Conservation (phyloP, 2,113 vertebrate species). For the Esox niger region DNA sequence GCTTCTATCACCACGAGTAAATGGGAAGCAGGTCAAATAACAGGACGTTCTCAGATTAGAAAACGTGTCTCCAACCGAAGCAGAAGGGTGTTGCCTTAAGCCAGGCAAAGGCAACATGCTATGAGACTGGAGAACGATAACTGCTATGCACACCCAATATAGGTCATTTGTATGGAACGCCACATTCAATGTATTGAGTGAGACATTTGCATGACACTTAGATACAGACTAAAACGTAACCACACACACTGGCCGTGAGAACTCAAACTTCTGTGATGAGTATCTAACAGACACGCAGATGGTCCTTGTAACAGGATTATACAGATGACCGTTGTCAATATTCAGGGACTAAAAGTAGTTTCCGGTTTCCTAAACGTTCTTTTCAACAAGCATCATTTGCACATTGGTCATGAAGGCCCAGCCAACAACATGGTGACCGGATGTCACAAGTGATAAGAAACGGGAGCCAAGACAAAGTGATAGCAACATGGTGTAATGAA, state of each 20-base stretch:
- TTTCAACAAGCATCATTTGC: constrained; percentile 8
- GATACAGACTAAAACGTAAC: neutral
- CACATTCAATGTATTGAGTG: too few species aligned
- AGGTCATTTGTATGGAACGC: too few species aligned
- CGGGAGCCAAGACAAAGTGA: constrained; percentile 7
- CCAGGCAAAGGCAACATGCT: neutral
- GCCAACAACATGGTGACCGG: constrained; percentile 16
- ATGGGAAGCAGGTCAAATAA: constrained; percentile 6
- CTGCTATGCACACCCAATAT: neutral
- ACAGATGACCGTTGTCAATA: neutral
- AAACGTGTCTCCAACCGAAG: neutral
- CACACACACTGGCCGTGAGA: neutral
- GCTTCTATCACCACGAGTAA: neutral
- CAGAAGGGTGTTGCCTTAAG: neutral
- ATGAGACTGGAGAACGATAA: neutral
- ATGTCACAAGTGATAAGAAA: neutral
- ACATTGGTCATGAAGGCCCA: neutral
- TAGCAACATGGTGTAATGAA: constrained; percentile 2
- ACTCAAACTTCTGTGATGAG: neutral
- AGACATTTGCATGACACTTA: too few species aligned
- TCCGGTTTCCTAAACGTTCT: neutral
- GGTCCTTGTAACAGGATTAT: neutral
- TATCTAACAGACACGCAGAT: neutral
- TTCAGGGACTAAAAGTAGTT: neutral
- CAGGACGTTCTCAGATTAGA: neutral